Percentiles rank a stretch among this genome's conserved stretches.
These are phyloP conservation scores for Prosapia bicincta DNA, from an alignment of 2,888 invertebrate genomes.

Conservation along the genomic window DNA sequence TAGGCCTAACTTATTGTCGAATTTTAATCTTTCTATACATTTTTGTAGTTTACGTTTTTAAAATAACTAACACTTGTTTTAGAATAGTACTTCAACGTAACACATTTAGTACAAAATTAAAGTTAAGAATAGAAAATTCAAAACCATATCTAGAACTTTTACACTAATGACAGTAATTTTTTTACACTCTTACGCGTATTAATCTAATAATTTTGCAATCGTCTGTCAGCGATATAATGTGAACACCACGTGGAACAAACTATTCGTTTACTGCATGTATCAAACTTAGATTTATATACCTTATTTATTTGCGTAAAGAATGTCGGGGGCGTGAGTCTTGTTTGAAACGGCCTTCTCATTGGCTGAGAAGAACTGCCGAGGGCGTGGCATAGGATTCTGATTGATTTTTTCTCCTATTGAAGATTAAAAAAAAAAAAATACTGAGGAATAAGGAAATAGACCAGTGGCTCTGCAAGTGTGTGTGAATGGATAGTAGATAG, in stretches of 20 bases:
- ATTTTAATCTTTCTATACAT: no score
- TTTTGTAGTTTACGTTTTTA: no score
- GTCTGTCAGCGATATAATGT: neutral
- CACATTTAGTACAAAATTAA: no score
- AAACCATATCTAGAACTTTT: no score
- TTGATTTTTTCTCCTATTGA: conserved; percentile 27
- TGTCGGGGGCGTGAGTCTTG: conserved; percentile 9
- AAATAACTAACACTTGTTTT: no score
- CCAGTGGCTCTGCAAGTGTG: conserved; percentile 24
- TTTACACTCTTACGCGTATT: neutral
- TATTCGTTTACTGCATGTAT: neutral
- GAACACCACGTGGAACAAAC: neutral
- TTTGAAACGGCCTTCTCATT: conserved; percentile 13
- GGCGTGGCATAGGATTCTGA: conserved; percentile 25
- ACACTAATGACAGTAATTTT: no score
- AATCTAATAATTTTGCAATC: neutral
- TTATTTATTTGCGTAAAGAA: conserved; percentile 9
- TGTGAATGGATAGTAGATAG: conserved; percentile 16
- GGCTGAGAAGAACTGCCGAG: conserved; percentile 17
- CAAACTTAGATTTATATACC: neutral
- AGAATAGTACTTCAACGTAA: no score
- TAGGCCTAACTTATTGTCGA: no score
- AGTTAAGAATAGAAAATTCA: no score
- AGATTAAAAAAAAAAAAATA: conserved; percentile 23
- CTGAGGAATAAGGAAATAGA: conserved; percentile 27